These are phyloP conservation scores for Phengaris alcon DNA, from an alignment of 2,888 invertebrate species.

Conservation along the genomic window DNA sequence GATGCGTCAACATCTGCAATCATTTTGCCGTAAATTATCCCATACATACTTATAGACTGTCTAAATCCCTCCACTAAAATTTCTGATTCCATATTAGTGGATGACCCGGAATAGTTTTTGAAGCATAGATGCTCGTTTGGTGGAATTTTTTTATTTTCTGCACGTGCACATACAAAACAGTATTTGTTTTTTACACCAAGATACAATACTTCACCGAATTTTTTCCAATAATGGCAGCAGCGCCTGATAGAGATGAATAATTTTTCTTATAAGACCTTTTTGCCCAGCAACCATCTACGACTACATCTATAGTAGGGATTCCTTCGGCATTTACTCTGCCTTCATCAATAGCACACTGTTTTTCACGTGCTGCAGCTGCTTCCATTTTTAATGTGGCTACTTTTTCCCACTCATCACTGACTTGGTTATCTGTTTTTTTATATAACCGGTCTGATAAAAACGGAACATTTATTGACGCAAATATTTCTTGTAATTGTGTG, in stretches of 20 bases:
- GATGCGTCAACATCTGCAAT: constrained; percentile 3
- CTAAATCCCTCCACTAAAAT: constrained; percentile 15
- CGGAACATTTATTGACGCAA: no score
- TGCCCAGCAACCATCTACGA: constrained; percentile 4
- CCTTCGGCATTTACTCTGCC: neutral
- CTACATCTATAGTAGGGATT: neutral
- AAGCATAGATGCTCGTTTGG: constrained; percentile 3
- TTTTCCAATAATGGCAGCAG: constrained; percentile 6
- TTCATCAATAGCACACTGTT: neutral
- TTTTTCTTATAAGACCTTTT: no score
- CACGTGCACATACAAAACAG: neutral
- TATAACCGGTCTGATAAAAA: no score
- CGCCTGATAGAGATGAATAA: no score
- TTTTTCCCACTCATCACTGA: neutral
- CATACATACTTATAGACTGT: neutral
- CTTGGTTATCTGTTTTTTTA: no score
- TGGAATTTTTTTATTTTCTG: neutral
- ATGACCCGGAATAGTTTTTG: constrained; percentile 7
- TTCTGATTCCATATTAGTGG: constrained; percentile 4
- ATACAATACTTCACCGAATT: constrained; percentile 6
- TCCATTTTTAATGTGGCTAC: neutral
- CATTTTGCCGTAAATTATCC: constrained; percentile 7
- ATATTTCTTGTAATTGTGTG: no score
- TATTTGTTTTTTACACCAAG: constrained; percentile 9
- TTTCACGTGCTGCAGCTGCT: neutral